Evolutionary conservation across 2,797 vertebrate genomes (phyloP).

Genomic region (Smutsia gigantea): DNA sequence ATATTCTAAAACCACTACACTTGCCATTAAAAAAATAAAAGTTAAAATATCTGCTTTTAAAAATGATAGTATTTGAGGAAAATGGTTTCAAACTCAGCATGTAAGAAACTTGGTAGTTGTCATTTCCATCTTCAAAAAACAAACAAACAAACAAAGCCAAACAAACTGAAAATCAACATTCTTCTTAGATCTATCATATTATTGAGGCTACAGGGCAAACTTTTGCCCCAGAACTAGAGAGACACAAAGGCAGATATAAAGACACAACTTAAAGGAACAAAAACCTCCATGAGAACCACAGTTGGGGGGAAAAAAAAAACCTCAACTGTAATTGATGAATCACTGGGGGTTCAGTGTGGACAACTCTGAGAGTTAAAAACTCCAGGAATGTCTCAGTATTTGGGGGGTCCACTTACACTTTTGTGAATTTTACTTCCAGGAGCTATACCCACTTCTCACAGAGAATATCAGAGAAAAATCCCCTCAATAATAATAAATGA

Average conservation of each 20-base stretch:
- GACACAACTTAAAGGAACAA: not conserved
- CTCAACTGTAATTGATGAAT: not conserved
- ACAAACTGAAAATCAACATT: not conserved
- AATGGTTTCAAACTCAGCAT: not conserved
- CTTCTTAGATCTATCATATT: not conserved
- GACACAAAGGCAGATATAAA: not conserved
- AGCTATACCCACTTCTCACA: not conserved
- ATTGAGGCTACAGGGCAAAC: not conserved
- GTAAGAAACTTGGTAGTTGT: not conserved
- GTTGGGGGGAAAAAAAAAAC: not conserved
- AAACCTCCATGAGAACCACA: not conserved
- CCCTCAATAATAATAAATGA: not conserved
- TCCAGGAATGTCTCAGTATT: not conserved
- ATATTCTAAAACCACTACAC: not conserved
- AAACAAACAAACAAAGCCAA: not conserved
- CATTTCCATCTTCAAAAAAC: not conserved
- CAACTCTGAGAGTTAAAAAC: not conserved
- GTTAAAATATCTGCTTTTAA: not conserved
- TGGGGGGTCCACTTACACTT: not conserved
- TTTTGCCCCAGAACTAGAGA: not conserved
- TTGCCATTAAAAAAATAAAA: not conserved
- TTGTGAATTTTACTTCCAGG: not conserved
- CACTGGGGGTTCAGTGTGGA: not conserved
- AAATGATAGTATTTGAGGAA: not conserved
- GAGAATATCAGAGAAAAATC: not conserved